Base-by-base conservation (phyloP, 1,140 invertebrate species). In the Cydia strobilella region DNA sequence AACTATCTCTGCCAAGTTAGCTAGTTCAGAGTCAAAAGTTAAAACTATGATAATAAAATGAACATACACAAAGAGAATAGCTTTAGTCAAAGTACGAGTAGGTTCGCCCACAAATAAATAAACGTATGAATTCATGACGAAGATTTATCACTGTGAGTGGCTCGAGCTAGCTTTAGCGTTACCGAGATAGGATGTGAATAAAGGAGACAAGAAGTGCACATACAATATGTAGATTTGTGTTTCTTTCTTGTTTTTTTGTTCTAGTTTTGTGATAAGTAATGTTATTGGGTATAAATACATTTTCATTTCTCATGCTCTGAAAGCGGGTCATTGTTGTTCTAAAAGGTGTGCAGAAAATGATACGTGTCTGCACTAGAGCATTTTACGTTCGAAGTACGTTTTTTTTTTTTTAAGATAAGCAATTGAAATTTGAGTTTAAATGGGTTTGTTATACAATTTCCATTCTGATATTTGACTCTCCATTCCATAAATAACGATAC, bases 1-100 rank as follows among this genome's bases (percentile, higher is more conserved):
- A 59, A 59, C 54, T 59, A 59, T 59, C 18, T 59, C 54, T 59
- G 54, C 54, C 54, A 59, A 59, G 54, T 59, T 59, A 10, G 54
- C 54, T 54, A 18, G 51, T 18, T 59, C 10, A 7, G 20, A 59
- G 54, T 59, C 54, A 23, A 23, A 59, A 59, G 54, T 59, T 59
- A n/a, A 7, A 59, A 59, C 54, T 23, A 23, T 59, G 20, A 23
- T 59, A 23, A 59, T 59, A 59, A 59, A 23, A 23, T 23, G 18
- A 20, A 4, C 51, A 18, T 20, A 10, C 54, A 59, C 20, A 59
- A 59, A 59, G 54, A 23, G 54, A 59, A 59, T 23, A 3, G 54
- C 20, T 20, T 59, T 2, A 18, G 51, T 6, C n/a, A 54, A 54
- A n/a, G 5, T 59, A 59, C 20, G 20, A 59, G 7, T n/a, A 20